Evolutionary conservation across 1,140 invertebrate genomes (phyloP), one percentile per base, ranked within the genome.

Genomic region (Pantala flavescens): DNA sequence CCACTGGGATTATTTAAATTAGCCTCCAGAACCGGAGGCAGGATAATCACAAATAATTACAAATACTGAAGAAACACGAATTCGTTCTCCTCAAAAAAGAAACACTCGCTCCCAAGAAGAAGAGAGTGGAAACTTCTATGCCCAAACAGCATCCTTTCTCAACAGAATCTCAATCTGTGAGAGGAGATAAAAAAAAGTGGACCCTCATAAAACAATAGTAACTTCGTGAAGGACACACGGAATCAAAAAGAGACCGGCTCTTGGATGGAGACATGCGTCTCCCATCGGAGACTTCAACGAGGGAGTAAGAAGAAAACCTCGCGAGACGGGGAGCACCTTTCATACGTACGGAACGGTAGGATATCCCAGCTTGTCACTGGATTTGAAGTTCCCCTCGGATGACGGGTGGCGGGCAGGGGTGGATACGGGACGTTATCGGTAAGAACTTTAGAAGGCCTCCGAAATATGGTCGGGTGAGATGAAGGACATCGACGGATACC

Each of bases 1-100:
- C 49, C 49, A 63, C 49, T 63, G 49, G 49, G 49, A 63, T 63
- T 63, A 63, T 63, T n/a, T 63, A 63, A 63, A 7, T 63, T 63
- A 63, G n/a, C 49, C 49, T 63, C n/a, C 16, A 21, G n/a, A 63
- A 7, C 49, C n/a, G 28, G n/a, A 63, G 14, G 49, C 49, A 63
- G 9, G 16, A 63, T 3, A 63, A 63, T 63, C 49, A 63, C 49
- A 63, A 63, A 19, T 63, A 63, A 63, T 63, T 63, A 63, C 49
- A 63, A 63, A 63, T 63, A 63, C 49, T 63, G 49, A 63, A 63
- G n/a, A 36, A 36, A 36, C 28, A 36, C 28, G 28, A 36, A 36
- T 36, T 36, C 28, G 28, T 5, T 36, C 28, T 36, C 28, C 2
- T 36, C 9, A 5, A 36, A n/a, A n/a, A n/a, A n/a, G n/a, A n/a